Conservation (phyloP, 1,140 invertebrate species). For the Eueides isabella region DNA sequence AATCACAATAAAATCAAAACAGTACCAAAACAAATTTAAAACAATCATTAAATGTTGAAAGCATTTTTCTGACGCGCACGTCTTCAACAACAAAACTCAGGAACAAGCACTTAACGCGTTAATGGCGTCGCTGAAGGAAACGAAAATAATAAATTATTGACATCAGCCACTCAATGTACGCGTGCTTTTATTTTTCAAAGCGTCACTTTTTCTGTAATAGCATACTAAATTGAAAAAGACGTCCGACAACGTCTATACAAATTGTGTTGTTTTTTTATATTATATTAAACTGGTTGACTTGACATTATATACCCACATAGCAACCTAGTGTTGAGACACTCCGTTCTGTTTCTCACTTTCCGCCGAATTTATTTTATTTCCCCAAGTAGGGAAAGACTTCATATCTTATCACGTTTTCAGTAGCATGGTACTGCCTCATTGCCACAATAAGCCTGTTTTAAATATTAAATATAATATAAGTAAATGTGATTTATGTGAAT, state of each 20-base stretch:
- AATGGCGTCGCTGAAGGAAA: conserved; percentile 69
- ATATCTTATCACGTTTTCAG: no score
- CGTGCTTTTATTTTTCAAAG: conserved; percentile 8
- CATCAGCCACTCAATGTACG: conserved; percentile 48
- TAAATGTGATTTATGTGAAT: no score
- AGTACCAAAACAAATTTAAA: not conserved
- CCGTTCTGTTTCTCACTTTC: no score
- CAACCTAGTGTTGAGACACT: no score
- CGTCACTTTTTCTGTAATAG: conserved; percentile 2
- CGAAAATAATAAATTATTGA: conserved; percentile 78
- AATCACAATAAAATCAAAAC: not conserved
- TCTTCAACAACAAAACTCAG: conserved; percentile 31
- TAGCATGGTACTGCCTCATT: no score
- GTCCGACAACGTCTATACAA: not conserved
- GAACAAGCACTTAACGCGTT: conserved; percentile 60
- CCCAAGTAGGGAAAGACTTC: no score
- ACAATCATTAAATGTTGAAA: conserved; percentile 24
- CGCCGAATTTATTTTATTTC: no score
- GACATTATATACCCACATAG: no score
- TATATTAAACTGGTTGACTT: no score
- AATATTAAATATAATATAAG: no score
- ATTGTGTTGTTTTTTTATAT: not conserved
- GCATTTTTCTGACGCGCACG: conserved; percentile 48
- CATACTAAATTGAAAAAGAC: conserved; percentile 6
- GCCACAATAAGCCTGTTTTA: no score